Evolutionary conservation across 2,797 vertebrate genomes (phyloP).

Genomic region (Phataginus tricuspis): DNA sequence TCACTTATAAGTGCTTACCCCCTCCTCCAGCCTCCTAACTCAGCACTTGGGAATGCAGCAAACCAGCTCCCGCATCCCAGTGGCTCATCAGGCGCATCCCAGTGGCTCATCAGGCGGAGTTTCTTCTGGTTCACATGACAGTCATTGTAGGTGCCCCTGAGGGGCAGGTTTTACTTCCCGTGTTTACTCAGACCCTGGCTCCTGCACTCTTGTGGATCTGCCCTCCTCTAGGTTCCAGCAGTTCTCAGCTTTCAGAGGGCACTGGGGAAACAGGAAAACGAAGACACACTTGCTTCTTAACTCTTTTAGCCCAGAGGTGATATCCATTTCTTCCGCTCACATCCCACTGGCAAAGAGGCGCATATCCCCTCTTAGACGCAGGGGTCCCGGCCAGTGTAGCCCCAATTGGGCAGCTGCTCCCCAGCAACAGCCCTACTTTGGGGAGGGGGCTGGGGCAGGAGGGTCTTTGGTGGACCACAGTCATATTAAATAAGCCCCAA

Average conservation of each 20-base stretch:
- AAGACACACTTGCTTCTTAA: not conserved
- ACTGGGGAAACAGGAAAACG: not conserved
- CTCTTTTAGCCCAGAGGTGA: not conserved
- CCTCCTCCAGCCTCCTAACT: not conserved
- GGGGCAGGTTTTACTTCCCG: not conserved
- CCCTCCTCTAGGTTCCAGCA: not conserved
- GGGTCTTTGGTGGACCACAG: not conserved
- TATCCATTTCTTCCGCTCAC: not conserved
- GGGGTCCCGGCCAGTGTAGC: not conserved
- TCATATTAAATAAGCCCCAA: not conserved
- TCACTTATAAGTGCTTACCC: not conserved
- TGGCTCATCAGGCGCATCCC: not conserved
- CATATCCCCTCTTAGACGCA: not conserved
- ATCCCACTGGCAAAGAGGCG: not conserved
- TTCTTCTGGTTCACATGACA: not conserved
- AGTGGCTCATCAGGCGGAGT: not conserved
- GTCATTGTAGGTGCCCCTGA: not conserved
- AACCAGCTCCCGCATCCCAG: not conserved
- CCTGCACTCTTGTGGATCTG: not conserved
- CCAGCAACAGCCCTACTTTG: not conserved
- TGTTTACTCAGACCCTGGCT: not conserved
- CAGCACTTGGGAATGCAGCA: slow-evolving; percentile 7
- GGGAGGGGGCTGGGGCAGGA: not conserved
- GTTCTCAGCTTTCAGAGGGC: not conserved
- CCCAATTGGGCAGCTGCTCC: not conserved